Evolutionary conservation across 2,113 vertebrate genomes (phyloP), one percentile per base, ranked within the genome.

Genomic region (Petaurus breviceps): DNA sequence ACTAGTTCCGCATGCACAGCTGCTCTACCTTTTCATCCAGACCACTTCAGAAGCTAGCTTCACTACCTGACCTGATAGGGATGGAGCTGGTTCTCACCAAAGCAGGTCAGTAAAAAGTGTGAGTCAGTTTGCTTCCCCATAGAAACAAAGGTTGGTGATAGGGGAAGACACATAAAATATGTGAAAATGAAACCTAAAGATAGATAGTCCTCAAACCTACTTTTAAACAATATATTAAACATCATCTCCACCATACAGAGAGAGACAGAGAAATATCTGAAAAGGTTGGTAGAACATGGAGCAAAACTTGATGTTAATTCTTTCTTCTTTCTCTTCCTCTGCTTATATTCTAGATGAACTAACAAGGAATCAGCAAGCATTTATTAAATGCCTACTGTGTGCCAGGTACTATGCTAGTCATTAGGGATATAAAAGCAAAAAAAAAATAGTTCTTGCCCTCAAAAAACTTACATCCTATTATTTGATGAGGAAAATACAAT

Each of bases 401-500:
- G 43, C 37, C 49, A 55, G 19, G 6, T 43, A n/a, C 37, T 84
- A 16, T 84, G 37, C 68, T 84, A n/a, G 37, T n/a, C 37, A 43
- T 84, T 43, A 43, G 16, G 68, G 37, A 43, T 43, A 84, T 19
- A 43, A 84, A 43, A 19, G 4, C 37, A 84, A 84, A 77, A 84
- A 84, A 84, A 84, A 84, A 84, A 43, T 23, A 8, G 4, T n/a
- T 84, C 37, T 84, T 22, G 5, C 19, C 19, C n/a, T 84, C 37
- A 84, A 84, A 84, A 43, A 84, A 19, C 6, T 43, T 43, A 22
- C 1, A 19, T n/a, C 68, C n/a, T 84, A n/a, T 84, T 43, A 94
- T 89, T 96, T 68, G 47, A 94, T 84, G 94, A 53, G 61, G 51
- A 77, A 96, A 94, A 51, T 89, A n/a, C 11, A 95, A 89, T 90